Base-by-base conservation (phyloP, 2,113 vertebrate species). In the Hippolais icterina region DNA sequence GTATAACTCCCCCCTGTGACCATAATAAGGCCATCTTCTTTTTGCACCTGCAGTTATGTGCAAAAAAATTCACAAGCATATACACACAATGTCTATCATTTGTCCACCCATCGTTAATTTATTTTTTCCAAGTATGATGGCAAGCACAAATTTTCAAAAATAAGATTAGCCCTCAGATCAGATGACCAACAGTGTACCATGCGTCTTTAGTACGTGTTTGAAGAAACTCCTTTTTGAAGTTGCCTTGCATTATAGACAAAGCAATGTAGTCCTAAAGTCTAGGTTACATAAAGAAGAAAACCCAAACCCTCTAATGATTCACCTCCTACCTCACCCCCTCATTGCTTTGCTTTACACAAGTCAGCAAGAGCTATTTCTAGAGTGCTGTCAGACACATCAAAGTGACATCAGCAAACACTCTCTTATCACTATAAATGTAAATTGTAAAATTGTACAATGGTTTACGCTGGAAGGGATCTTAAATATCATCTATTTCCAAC, bases 151-250 rank as follows among this genome's bases (percentile, higher is more conserved):
- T 15, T 90, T 68, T 76, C 11, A 76, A 71, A 96, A 71, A 33
- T 9, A 41, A 35, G 10, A 59, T 70, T 31, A 57, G 6, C 12
- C 13, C 15, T n/a, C 50, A 50, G 25, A 33, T 53, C 31, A 76
- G 52, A 28, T 0, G 21, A 78, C 18, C 42, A 47, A 29, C 4
- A 15, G 80, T 3, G 9, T 15, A 31, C n/a, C 35, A 17, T 3
- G 12, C 0, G 0, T 69, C 41, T 71, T 85, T 16, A 79, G 10
- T 24, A 39, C 1, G 1, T 1, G 0, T 33, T 37, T 78, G n/a
- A 66, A 78, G 42, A 65, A 72, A 57, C 2, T 65, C 19, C 46
- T 83, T 53, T 69, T 41, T 52, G 60, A 68, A 83, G 83, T 3
- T 47, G 53, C 29, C 16, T 63, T 22, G 9, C 4, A 5, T 13